Evolutionary conservation across 2,113 vertebrate species (phyloP).

Genomic region (Pollachius pollachius): DNA sequence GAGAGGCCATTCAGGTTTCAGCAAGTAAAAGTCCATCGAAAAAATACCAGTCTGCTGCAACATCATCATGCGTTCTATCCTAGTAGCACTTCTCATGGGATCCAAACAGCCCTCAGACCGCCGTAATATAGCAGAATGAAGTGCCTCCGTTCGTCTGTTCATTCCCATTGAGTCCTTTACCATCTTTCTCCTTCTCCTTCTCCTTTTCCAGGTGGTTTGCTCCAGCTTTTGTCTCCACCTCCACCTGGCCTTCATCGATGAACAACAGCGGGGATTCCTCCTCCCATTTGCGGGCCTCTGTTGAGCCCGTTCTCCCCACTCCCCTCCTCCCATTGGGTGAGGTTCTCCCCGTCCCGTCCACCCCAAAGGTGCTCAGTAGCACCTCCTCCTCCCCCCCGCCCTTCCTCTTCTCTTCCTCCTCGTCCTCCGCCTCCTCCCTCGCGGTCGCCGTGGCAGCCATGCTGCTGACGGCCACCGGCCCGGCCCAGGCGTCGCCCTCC

Average conservation of each 20-base stretch:
- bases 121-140: conserved; percentile 37
- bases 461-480: conserved; percentile 27
- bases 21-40: too few relatives aligned
- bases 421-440: not conserved
- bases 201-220: not conserved
- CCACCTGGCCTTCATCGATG: conserved; percentile 41
- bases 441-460: not conserved
- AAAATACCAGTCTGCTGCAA: too few relatives aligned
- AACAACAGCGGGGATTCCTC: conserved; percentile 40
- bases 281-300: conserved; percentile 42
- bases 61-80: too few relatives aligned
- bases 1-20: too few relatives aligned
- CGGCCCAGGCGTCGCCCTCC: conserved; percentile 36
- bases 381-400: conserved; percentile 32
- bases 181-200: not conserved
- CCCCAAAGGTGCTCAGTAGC: not conserved
- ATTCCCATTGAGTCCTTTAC: not conserved
- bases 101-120: conserved; percentile 31
- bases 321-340: not conserved
- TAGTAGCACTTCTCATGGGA: not conserved
- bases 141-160: conserved; percentile 14
- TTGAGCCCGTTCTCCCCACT: conserved; percentile 32
- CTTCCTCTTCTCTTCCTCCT: conserved; percentile 11
- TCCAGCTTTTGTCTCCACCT: not conserved
- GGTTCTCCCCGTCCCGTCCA: conserved; percentile 8